Percentiles rank a stretch among this genome's conserved stretches.
Conservation (phyloP, 2,797 vertebrate species). For the Cryptoprocta ferox region DNA sequence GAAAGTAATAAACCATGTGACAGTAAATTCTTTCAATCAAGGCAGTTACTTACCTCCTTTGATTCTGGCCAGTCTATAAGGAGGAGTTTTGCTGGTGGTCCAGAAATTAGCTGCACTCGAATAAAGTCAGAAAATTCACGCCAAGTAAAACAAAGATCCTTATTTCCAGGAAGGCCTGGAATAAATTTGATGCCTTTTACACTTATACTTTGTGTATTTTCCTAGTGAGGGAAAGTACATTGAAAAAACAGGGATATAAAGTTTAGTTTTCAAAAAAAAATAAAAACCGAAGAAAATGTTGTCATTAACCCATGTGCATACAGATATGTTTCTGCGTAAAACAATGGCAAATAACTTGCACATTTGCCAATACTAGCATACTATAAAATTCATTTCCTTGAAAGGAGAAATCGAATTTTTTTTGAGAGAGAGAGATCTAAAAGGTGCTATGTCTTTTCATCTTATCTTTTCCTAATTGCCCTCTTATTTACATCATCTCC, state of each 20-base stretch:
- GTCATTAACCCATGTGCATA: background rate
- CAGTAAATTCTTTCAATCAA: background rate
- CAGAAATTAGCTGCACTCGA: slow-evolving; percentile 89
- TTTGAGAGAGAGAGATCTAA: background rate
- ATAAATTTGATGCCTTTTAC: slow-evolving; percentile 90
- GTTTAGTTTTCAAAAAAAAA: background rate
- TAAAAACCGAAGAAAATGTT: background rate
- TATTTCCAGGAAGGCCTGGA: slow-evolving; percentile 87
- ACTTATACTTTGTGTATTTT: slow-evolving; percentile 85
- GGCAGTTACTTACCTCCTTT: slow-evolving; percentile 86
- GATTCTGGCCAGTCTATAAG: slow-evolving; percentile 88
- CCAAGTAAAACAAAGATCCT: slow-evolving; percentile 93
- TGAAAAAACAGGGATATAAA: background rate
- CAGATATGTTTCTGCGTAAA: background rate
- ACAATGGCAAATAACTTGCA: background rate
- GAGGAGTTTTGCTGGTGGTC: slow-evolving; percentile 89
- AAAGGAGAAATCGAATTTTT: background rate
- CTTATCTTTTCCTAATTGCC: slow-evolving; percentile 10
- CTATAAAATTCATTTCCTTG: background rate
- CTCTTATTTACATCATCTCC: background rate
- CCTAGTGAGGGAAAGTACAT: slow-evolving; percentile 85
- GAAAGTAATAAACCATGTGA: background rate
- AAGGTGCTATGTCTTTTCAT: background rate
- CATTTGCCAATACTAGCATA: background rate
- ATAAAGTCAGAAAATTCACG: slow-evolving; percentile 86